A percentile compares a stretch with the other conserved stretches of the same genome.
phyloP scores from a whole-genome alignment of 2,113 vertebrate species.

The Motacilla alba region DNA sequence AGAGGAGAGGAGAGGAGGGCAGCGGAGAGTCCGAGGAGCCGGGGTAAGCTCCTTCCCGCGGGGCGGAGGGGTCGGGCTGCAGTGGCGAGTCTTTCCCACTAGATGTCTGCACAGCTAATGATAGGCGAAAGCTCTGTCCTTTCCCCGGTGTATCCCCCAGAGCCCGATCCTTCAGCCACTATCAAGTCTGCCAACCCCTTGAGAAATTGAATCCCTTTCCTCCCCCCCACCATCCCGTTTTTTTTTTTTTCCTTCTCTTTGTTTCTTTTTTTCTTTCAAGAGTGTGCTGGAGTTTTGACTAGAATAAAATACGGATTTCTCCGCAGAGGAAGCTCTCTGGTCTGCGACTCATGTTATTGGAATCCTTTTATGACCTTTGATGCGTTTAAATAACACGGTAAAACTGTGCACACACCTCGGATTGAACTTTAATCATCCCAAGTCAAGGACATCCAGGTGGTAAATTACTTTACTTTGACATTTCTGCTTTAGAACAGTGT shows the following conservation, averaged over 20 bases:
- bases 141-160: background rate
- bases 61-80: slow-evolving; percentile 25
- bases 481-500: slow-evolving; percentile 65
- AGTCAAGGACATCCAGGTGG: slow-evolving; percentile 79
- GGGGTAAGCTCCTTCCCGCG: background rate
- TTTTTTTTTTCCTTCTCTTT: background rate
- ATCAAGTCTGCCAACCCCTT: background rate
- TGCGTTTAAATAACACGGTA: slow-evolving; percentile 75
- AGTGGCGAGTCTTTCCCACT: slow-evolving; percentile 74
- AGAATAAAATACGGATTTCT: slow-evolving; percentile 45
- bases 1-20: background rate
- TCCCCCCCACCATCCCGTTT: rapidly evolving
- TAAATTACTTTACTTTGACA: slow-evolving; percentile 74
- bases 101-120: slow-evolving; percentile 81
- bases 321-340: background rate
- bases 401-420: slow-evolving; percentile 74
- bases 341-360: slow-evolving; percentile 52
- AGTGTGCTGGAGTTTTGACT: background rate
- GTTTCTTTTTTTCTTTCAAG: background rate
- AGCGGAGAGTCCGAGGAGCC: background rate
- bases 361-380: slow-evolving; percentile 75
- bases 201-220: background rate
- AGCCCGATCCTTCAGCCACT: background rate
- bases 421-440: slow-evolving; percentile 81
- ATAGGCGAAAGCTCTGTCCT: background rate